Percentiles rank a stretch among this genome's conserved stretches.
Evolutionary conservation across 2,888 invertebrate species (phyloP).

Genomic region (Caenorhabditis angaria): DNA sequence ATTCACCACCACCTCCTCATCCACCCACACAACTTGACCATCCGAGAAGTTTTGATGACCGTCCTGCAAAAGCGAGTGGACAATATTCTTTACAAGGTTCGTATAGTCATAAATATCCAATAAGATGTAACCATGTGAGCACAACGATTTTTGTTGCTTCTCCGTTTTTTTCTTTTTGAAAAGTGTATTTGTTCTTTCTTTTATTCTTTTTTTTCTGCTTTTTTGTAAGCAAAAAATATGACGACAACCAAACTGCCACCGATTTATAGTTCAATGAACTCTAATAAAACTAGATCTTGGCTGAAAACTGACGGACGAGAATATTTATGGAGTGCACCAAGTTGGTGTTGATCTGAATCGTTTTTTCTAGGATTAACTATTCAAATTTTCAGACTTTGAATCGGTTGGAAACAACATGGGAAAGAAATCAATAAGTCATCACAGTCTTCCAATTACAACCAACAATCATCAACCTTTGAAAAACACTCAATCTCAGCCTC

Average conservation of each 20-base stretch:
- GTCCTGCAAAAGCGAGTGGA: slow-evolving; percentile 41
- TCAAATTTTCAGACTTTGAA: slow-evolving; percentile 31
- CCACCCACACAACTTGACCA: not conserved
- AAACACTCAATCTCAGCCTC: slow-evolving; percentile 40
- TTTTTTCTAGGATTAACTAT: not conserved
- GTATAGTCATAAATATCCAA: slow-evolving; percentile 4
- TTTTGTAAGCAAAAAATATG: slow-evolving; percentile 1
- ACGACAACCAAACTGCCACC: slow-evolving; percentile 38
- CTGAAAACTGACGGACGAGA: slow-evolving; percentile 37
- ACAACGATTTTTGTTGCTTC: not conserved
- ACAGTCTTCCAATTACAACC: slow-evolving; percentile 51
- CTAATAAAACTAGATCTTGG: slow-evolving; percentile 34
- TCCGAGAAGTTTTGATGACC: slow-evolving; percentile 28
- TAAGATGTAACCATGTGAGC: slow-evolving; percentile 41
- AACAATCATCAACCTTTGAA: slow-evolving; percentile 36
- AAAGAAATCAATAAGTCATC: slow-evolving; percentile 53
- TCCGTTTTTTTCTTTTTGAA: slow-evolving; percentile 1
- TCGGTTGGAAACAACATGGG: slow-evolving; percentile 17
- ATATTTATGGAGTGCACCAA: slow-evolving; percentile 46
- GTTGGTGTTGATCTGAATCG: slow-evolving; percentile 12
- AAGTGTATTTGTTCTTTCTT: not conserved
- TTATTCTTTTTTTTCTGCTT: not conserved
- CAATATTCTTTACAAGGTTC: slow-evolving; percentile 35
- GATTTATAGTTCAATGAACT: slow-evolving; percentile 17
- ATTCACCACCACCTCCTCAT: not conserved